Percentiles rank a stretch among this genome's conserved stretches.
These are phyloP conservation scores for Tiliacea citrago DNA, from an alignment of 2,888 invertebrate genomes.

Conservation along the genomic window DNA sequence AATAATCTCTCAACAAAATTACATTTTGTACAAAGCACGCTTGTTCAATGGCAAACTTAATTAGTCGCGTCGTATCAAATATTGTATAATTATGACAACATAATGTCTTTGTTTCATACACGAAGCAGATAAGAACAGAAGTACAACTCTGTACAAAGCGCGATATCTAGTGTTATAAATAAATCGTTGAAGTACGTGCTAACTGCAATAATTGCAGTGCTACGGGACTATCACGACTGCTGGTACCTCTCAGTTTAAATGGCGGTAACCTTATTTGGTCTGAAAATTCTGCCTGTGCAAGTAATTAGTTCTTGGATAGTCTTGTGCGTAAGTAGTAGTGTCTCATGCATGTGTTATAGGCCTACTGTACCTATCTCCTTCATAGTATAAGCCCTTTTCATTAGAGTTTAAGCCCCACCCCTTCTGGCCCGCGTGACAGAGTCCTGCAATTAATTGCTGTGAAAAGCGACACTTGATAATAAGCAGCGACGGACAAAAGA, in stretches of 20 bases:
- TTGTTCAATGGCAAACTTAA: constrained; percentile 37
- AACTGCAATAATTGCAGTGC: neutral
- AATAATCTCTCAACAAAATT: constrained; percentile 29
- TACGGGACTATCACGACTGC: neutral
- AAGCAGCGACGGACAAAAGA: constrained; percentile 80
- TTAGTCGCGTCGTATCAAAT: constrained; percentile 44
- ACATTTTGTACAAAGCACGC: constrained; percentile 38
- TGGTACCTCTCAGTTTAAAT: neutral
- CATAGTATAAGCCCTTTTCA: no score
- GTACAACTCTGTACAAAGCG: neutral
- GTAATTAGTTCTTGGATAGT: neutral
- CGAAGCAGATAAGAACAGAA: constrained; percentile 9
- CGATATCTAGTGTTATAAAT: neutral
- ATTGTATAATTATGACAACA: constrained; percentile 53
- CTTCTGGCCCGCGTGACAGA: constrained; percentile 7
- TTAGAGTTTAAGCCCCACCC: constrained; percentile 4
- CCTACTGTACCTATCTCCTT: constrained; percentile 7
- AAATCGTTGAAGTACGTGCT: neutral
- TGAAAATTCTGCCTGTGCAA: neutral
- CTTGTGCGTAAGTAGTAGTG: neutral
- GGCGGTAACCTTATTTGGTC: neutral
- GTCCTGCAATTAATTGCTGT: constrained; percentile 80
- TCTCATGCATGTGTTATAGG: neutral
- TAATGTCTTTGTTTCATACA: constrained; percentile 26
- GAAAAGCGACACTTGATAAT: constrained; percentile 78